Percentiles rank a stretch among this genome's conserved stretches.
Evolutionary conservation across 2,888 invertebrate species (phyloP).

Genomic region (Conus canariensis): DNA sequence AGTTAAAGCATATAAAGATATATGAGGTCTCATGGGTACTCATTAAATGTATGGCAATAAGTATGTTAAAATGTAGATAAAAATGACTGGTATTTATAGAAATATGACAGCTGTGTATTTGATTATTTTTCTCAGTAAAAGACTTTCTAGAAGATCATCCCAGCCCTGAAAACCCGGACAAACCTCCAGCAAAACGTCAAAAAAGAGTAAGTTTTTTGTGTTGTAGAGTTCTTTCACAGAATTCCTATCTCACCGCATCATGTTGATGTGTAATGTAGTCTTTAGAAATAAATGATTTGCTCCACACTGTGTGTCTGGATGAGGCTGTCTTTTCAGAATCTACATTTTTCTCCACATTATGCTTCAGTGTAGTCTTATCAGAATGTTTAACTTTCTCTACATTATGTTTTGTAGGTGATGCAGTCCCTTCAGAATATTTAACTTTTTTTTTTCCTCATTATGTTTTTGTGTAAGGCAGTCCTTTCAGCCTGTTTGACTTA

Average conservation of each 20-base stretch:
- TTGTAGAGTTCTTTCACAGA: neutral
- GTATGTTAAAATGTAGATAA: too few species aligned
- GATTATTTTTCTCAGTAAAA: conserved; percentile 52
- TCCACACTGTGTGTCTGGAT: neutral
- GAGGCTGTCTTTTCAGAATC: too few species aligned
- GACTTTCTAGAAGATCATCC: conserved; percentile 77
- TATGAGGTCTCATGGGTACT: too few species aligned
- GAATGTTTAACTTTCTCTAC: neutral
- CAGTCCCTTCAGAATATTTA: too few species aligned
- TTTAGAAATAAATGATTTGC: neutral
- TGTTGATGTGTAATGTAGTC: too few species aligned
- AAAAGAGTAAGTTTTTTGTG: conserved; percentile 56
- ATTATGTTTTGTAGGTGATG: too few species aligned
- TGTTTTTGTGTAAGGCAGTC: too few species aligned
- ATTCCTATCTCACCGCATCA: too few species aligned
- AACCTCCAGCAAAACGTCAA: conserved; percentile 59
- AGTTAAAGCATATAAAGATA: too few species aligned
- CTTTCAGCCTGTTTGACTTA: too few species aligned
- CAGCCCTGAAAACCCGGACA: conserved; percentile 66
- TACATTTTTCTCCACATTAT: neutral
- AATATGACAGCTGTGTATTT: neutral
- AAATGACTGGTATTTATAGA: neutral
- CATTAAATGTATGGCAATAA: too few species aligned
- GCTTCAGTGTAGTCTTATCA: neutral
- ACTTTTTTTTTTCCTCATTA: too few species aligned